Evolutionary conservation across 2,797 vertebrate species (phyloP).

Genomic region (Falco novaeseelandiae): DNA sequence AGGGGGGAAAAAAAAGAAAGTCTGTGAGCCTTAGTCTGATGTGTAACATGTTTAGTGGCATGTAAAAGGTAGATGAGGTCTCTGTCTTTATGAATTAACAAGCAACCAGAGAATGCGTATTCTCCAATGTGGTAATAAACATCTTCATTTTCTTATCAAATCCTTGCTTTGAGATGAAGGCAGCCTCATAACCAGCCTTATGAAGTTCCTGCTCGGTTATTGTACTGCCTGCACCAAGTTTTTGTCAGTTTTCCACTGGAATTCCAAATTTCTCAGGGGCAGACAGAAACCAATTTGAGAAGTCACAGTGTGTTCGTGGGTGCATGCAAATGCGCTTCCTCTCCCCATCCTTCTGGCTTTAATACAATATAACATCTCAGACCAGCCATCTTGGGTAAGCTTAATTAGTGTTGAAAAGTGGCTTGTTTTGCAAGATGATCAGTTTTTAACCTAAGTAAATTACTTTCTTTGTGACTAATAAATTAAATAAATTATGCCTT

Average conservation of each 20-base stretch:
- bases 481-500: conserved; percentile 72
- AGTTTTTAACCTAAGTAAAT: conserved; percentile 64
- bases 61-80: neutral
- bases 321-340: neutral
- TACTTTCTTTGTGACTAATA: conserved; percentile 68
- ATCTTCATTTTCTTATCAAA: neutral
- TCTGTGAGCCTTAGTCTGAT: neutral
- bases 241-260: neutral
- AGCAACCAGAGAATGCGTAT: neutral
- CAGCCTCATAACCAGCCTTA: neutral
- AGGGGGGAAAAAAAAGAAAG: neutral
- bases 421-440: conserved; percentile 70
- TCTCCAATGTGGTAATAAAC: neutral
- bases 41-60: neutral
- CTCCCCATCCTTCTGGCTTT: neutral
- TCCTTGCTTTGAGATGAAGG: neutral
- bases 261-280: neutral
- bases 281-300: neutral
- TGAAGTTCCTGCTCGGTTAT: neutral
- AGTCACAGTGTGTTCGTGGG: neutral
- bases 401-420: conserved; percentile 65
- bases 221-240: neutral
- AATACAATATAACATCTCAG: neutral
- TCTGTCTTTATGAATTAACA: neutral
- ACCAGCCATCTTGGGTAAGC: neutral